A percentile compares a stretch with the other conserved stretches of the same genome.
phyloP scores from a whole-genome alignment of 2,888 invertebrate species.

The Agonopterix arenella region DNA sequence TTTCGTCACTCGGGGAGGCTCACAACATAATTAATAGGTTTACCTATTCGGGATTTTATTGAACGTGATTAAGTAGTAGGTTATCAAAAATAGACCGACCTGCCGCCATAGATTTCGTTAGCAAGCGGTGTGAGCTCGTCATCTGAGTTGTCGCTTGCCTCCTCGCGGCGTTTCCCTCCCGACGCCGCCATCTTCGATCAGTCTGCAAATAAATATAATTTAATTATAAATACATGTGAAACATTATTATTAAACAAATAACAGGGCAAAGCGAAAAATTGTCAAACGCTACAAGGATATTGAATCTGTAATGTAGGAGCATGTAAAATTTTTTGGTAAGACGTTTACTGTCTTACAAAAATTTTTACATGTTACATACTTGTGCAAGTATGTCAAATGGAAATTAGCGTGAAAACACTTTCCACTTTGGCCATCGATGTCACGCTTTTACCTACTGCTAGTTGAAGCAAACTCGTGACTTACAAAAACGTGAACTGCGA shows the following conservation, averaged over 20 bases:
- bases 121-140: conserved; percentile 92
- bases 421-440: conserved; percentile 23
- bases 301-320: no score
- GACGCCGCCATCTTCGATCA: conserved; percentile 78
- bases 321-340: background rate
- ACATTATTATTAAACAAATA: no score
- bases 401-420: conserved; percentile 24
- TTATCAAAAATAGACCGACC: conserved; percentile 75
- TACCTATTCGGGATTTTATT: no score
- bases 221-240: no score
- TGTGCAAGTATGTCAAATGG: conserved; percentile 8
- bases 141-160: conserved; percentile 87
- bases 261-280: no score
- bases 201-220: background rate
- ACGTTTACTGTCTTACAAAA: no score
- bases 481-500: conserved; percentile 5
- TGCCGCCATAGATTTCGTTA: conserved; percentile 93
- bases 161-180: conserved; percentile 81
- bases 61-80: no score
- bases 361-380: no score
- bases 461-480: conserved; percentile 13
- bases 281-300: no score
- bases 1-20: background rate
- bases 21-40: no score
- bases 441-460: conserved; percentile 26